Base-by-base conservation (phyloP, 2,888 invertebrate genomes). In the Erannis defoliaria region DNA sequence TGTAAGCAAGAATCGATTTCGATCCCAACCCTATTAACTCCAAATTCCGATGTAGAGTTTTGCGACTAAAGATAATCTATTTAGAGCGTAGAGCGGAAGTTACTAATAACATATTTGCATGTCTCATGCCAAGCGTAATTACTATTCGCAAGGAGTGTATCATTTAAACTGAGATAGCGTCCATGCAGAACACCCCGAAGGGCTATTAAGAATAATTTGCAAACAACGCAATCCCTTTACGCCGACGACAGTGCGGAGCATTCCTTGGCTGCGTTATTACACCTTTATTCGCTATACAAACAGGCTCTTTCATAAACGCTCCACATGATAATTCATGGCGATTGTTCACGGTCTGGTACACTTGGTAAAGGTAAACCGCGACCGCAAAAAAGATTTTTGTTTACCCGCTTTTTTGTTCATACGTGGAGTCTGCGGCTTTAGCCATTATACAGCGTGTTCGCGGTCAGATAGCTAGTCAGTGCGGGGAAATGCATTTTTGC, bases 331-430 rank as follows among this genome's bases (percentile, higher is more conserved):
- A 92, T 89, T 87, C 88, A 82, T 79, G 78, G 80, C 82, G 86
- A 90, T 91, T 89, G 88, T 92, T 89, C 90, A 91, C 84, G 90
- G 92, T 93, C 92, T 92, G 86, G 86, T 87, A 81, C 84, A 85
- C 86, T 74, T 76, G 76, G 85, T 81, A 89, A 89, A 90, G 89
- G 88, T 85, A 84, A 87, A 86, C 89, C 91, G 88, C 88, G 82
- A 88, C 89, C 90, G 78, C 89, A 89, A 89, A 90, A 88, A 88
- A 84, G 81, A 86, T 88, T 89, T 89, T 87, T 89, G 86, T 90
- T 89, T 86, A 83, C 85, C 79, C 71, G 75, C 77, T 80, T 86
- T 86, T 88, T 87, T 87, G 84, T 89, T 84, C 81, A 82, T 82
- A 78, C 78, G 75, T 80, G 78, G 81, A 82, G 84, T 82, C 82